Evolutionary conservation across 1,140 invertebrate species (phyloP).

Genomic region (Archegozetes longisetosus): DNA sequence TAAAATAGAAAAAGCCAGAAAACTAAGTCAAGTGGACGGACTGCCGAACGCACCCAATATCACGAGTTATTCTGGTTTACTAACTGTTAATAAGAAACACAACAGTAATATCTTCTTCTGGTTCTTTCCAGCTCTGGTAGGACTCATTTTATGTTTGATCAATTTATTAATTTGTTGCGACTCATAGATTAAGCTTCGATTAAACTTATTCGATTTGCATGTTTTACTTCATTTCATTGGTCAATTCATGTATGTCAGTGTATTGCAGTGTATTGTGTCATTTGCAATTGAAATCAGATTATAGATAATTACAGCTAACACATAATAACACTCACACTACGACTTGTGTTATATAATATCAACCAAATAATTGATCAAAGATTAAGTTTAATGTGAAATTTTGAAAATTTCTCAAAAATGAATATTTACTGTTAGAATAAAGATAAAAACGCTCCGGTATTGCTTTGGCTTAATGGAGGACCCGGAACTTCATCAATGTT

Average conservation of each 20-base stretch:
- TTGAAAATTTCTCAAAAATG: background rate
- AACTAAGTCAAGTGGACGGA: background rate
- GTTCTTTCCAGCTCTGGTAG: conserved; percentile 21
- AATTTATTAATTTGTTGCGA: background rate
- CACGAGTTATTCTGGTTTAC: conserved; percentile 20
- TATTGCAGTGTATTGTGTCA: background rate
- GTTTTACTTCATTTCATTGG: background rate
- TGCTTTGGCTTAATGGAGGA: conserved; percentile 72
- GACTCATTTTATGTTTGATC: no score
- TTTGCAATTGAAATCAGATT: background rate
- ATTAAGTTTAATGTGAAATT: no score
- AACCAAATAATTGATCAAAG: no score
- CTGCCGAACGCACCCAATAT: conserved; percentile 11
- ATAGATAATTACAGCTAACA: background rate
- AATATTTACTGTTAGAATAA: background rate
- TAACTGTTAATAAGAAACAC: conserved; percentile 20
- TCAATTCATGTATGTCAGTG: no score
- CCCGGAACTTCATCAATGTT: conserved; percentile 61
- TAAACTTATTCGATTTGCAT: background rate
- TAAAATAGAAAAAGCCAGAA: background rate
- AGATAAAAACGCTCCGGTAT: conserved; percentile 38
- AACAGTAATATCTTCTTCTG: conserved; percentile 23
- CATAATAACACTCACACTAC: background rate
- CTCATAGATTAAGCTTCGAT: background rate
- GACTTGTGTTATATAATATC: background rate